Base-by-base conservation (phyloP, 2,888 invertebrate genomes). In the Xiphydria camelus region DNA sequence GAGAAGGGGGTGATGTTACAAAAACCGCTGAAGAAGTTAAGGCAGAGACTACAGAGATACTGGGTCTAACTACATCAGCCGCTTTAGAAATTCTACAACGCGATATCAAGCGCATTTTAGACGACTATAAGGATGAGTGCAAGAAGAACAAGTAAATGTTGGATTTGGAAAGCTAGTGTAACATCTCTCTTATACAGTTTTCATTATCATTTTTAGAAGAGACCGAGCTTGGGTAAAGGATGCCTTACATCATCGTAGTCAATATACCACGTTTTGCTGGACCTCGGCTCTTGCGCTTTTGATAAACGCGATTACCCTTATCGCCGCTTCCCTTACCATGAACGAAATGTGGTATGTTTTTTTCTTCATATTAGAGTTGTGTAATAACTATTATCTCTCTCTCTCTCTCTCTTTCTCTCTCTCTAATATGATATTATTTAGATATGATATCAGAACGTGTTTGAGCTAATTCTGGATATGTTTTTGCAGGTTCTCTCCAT, bases 1-100 rank as follows among this genome's bases (percentile, higher is more conserved):
- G 43, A 33, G 58, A 53, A 18, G 49, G 49, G 9, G 51, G 49
- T 18, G 10, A 18, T 14, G 44, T 47, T 41, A 51, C 50, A 7
- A 53, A 44, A 38, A 48, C 45, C 9, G 53, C 54, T 9, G 46
- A 47, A 19, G 55, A 59, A 39, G 35, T 48, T 10, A 54, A 59
- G 12, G 39, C 55, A 5, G 57, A 59, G 26, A 43, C 48, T 15
- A 61, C 53, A 39, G 57, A 63, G 47, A 55, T 44, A 18, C 49
- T 68, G 19, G 88, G 89, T 15, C 78, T 87, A 57, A 80, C 83
- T 32, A 89, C 89, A 7, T 78, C 79, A 64, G 82, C 83, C 49
- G 89, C 91, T 17, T 73, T 91, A 44, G 77, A 81, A 53, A 84
- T 83, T 64, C 79, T 91, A 47, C 82, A 86, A 60, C 81, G 83